A percentile compares a stretch with the other conserved stretches of the same genome.
Conservation (phyloP, 2,888 invertebrate genomes). For the Melinaea menophilus region DNA sequence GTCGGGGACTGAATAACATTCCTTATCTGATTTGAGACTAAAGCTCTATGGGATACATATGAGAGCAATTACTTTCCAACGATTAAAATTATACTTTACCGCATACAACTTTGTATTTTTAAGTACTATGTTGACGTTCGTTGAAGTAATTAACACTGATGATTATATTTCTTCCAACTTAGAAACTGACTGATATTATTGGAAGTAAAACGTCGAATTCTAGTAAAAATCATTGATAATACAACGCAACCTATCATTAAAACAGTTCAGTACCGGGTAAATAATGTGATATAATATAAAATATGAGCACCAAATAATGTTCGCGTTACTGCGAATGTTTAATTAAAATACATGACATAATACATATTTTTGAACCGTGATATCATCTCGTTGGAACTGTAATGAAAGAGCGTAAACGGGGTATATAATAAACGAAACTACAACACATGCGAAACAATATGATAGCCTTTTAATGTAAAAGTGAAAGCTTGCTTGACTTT, state of each 20-base stretch:
- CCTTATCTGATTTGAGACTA: slow-evolving; percentile 36
- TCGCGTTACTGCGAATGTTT: slow-evolving; percentile 17
- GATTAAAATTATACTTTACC: slow-evolving; percentile 25
- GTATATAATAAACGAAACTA: slow-evolving; percentile 4
- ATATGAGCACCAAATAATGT: slow-evolving; percentile 7
- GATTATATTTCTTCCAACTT: neutral
- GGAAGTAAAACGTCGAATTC: too few species aligned
- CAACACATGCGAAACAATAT: neutral
- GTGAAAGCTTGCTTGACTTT: neutral
- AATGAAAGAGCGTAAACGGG: slow-evolving; percentile 13
- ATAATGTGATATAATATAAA: neutral
- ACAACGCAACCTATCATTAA: too few species aligned
- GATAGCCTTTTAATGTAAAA: slow-evolving; percentile 1
- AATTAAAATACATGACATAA: slow-evolving; percentile 23
- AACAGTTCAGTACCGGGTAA: too few species aligned
- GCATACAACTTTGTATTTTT: neutral
- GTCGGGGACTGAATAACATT: slow-evolving; percentile 32
- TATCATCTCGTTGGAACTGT: slow-evolving; percentile 17
- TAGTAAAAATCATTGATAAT: too few species aligned
- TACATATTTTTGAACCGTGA: slow-evolving; percentile 18
- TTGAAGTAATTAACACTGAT: slow-evolving; percentile 3
- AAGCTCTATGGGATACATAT: slow-evolving; percentile 32
- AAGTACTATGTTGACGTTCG: neutral
- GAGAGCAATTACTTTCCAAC: slow-evolving; percentile 32
- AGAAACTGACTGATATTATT: neutral